A percentile compares a stretch with the other conserved stretches of the same genome.
Evolutionary conservation across 2,888 invertebrate genomes (phyloP).

Genomic region (Dyspetes luteomarginatus): DNA sequence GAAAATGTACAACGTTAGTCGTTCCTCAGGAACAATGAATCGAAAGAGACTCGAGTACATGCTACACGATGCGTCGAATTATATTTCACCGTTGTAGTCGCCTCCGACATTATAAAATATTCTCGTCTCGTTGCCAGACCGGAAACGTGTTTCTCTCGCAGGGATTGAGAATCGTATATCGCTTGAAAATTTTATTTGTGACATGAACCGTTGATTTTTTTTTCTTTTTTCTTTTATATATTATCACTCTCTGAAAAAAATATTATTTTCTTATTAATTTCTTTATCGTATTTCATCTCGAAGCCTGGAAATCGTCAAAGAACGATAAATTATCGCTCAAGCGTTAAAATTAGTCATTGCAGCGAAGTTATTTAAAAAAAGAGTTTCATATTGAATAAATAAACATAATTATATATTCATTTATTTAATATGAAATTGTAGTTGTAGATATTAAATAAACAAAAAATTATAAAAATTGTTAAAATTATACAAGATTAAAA

Average conservation of each 20-base stretch:
- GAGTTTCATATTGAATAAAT: not conserved
- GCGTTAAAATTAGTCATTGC: slow-evolving; percentile 22
- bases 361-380: slow-evolving; percentile 37
- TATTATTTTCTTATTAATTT: not conserved
- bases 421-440: slow-evolving; percentile 9
- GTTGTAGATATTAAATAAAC: slow-evolving; percentile 6
- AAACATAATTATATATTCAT: not conserved
- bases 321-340: not conserved
- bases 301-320: too few species aligned
- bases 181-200: not conserved
- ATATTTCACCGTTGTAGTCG: slow-evolving; percentile 20
- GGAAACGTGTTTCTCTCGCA: not conserved
- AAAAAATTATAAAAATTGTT: slow-evolving; percentile 29
- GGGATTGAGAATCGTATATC: not conserved
- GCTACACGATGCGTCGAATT: slow-evolving; percentile 29
- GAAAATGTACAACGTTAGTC: slow-evolving; percentile 38
- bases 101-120: not conserved
- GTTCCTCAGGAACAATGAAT: slow-evolving; percentile 39
- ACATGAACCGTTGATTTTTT: not conserved
- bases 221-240: not conserved
- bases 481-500: slow-evolving; percentile 29
- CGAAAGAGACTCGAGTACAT: slow-evolving; percentile 32
- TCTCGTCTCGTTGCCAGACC: not conserved
- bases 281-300: not conserved
- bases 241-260: not conserved